phyloP scores from a whole-genome alignment of 1,140 invertebrate species.

The Tetramorium parvispinum region DNA sequence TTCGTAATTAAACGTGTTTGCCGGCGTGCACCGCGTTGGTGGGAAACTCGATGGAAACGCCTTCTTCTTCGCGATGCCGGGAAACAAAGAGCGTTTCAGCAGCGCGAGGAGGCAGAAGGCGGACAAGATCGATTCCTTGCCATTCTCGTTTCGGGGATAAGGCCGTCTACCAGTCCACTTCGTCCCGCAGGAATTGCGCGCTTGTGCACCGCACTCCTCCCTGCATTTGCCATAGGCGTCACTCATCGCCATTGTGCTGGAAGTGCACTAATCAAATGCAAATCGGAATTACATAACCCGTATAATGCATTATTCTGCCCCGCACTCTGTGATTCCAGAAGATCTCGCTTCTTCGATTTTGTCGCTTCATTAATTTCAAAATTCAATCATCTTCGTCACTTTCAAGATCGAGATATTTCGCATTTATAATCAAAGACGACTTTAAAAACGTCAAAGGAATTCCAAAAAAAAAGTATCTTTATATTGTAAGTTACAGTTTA shows the following conservation, averaged over 20 bases:
- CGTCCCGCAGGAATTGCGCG: constrained; percentile 63
- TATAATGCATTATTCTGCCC: constrained; percentile 7
- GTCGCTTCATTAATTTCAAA: not conserved
- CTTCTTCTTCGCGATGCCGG: constrained; percentile 59
- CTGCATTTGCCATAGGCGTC: constrained; percentile 59
- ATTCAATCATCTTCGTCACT: not conserved
- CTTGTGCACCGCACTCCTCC: constrained; percentile 50
- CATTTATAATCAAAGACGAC: not conserved
- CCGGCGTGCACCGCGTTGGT: not conserved
- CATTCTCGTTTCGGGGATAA: constrained; percentile 70
- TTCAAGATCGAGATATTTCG: not conserved
- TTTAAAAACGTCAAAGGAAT: not conserved
- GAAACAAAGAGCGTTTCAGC: constrained; percentile 63
- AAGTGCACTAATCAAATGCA: constrained; percentile 57
- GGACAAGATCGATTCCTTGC: constrained; percentile 69
- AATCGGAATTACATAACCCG: constrained; percentile 56
- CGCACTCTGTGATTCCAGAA: constrained; percentile 1
- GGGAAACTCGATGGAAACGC: constrained; percentile 46
- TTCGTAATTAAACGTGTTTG: constrained; percentile 40
- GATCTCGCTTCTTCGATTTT: not conserved
- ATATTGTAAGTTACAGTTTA: not conserved
- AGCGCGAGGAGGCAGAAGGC: constrained; percentile 50
- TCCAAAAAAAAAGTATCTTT: not conserved
- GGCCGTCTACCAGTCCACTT: constrained; percentile 65
- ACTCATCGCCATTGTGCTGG: constrained; percentile 51